These are phyloP conservation scores for Galerucella calmariensis DNA, from an alignment of 2,888 invertebrate genomes.

Conservation along the genomic window DNA sequence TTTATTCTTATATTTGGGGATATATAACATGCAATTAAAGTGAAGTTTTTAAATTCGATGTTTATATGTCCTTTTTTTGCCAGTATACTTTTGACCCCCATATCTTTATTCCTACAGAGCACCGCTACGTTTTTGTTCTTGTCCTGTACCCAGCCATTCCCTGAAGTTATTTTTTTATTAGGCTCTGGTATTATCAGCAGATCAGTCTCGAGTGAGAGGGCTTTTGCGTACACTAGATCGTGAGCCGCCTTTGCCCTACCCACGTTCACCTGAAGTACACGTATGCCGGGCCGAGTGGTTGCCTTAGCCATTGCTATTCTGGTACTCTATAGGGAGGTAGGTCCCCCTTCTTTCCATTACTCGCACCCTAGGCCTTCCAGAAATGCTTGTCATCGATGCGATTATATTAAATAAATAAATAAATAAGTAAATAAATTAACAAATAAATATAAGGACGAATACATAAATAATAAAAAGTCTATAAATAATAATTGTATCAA, in stretches of 20 bases:
- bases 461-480: too few species aligned
- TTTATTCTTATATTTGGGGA: background rate
- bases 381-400: too few species aligned
- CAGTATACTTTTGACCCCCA: background rate
- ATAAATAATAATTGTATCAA: too few species aligned
- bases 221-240: background rate
- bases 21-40: background rate
- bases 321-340: too few species aligned
- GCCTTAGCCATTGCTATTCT: background rate
- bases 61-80: background rate
- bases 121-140: background rate
- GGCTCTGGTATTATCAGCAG: background rate
- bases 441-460: too few species aligned
- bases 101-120: background rate
- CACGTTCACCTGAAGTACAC: background rate
- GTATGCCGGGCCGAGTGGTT: background rate
- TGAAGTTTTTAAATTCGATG: background rate
- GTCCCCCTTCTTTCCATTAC: too few species aligned
- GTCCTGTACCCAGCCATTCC: background rate
- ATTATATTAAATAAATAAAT: too few species aligned
- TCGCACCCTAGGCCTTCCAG: too few species aligned
- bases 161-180: background rate
- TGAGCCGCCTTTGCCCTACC: background rate
- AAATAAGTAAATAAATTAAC: too few species aligned
- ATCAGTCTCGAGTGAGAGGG: background rate